phyloP scores from a whole-genome alignment of 1,140 invertebrate genomes.

The Akabosia matsudoensis region DNA sequence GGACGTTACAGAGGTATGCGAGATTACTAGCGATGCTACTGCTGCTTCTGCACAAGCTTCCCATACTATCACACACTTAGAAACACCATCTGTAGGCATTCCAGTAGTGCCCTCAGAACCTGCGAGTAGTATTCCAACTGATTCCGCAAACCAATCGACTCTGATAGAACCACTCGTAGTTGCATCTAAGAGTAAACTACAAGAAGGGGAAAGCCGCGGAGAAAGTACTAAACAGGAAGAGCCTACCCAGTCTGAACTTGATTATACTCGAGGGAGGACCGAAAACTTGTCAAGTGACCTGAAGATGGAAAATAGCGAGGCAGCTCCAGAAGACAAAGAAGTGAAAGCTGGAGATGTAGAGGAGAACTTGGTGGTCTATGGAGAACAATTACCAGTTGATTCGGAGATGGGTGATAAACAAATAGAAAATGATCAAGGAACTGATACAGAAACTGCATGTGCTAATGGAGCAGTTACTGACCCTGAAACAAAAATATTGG shows the following conservation, averaged over 20 bases:
- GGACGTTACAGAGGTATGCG: not conserved
- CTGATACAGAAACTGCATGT: not conserved
- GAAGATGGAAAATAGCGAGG: not conserved
- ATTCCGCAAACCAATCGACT: not conserved
- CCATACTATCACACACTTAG: not conserved
- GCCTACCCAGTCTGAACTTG: not conserved
- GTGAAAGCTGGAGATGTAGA: no score
- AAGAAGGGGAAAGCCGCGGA: not conserved
- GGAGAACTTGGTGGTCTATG: no score
- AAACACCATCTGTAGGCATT: not conserved
- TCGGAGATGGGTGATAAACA: no score
- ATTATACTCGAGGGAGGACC: not conserved
- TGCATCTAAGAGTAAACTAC: no score
- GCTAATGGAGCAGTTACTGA: not conserved
- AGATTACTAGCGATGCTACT: not conserved
- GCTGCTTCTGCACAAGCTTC: not conserved
- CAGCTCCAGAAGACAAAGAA: not conserved
- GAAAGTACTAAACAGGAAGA: not conserved
- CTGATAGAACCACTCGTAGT: no score
- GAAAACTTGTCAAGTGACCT: not conserved
- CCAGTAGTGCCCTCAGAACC: no score
- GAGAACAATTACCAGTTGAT: no score
- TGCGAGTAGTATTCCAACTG: not conserved
- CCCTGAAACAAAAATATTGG: not conserved
- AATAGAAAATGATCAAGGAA: not conserved